These are phyloP conservation scores for Tinea pellionella DNA, from an alignment of 2,888 invertebrate genomes.

Conservation along the genomic window DNA sequence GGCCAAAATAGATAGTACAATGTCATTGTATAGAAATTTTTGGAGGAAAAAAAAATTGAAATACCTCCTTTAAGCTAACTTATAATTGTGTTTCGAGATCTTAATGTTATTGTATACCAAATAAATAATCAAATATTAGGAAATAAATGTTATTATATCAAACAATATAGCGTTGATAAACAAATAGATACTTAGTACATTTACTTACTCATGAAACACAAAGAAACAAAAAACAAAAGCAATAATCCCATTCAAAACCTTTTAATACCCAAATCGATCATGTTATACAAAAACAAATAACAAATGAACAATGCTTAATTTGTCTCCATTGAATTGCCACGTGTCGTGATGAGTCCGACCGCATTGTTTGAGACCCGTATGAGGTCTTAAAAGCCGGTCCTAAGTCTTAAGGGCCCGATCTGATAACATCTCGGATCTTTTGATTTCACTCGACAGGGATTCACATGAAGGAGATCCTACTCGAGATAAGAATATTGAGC, in stretches of 20 bases:
- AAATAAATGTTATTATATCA: not conserved
- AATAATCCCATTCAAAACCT: not conserved
- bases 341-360: constrained; percentile 35
- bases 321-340: constrained; percentile 42
- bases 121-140: not conserved
- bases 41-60: not conserved
- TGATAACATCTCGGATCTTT: constrained; percentile 13
- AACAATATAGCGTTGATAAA: not conserved
- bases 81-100: not conserved
- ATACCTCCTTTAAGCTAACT: not conserved
- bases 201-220: too few species aligned
- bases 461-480: constrained; percentile 7
- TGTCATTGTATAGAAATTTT: constrained; percentile 40
- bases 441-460: constrained; percentile 3
- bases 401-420: constrained; percentile 8
- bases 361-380: constrained; percentile 43
- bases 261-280: constrained; percentile 20
- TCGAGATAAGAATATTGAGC: constrained; percentile 1
- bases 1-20: constrained; percentile 66
- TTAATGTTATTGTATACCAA: not conserved
- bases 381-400: constrained; percentile 23
- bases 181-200: too few species aligned
- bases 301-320: constrained; percentile 40
- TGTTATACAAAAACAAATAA: constrained; percentile 31
- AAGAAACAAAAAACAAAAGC: not conserved